Evolutionary conservation across 2,113 vertebrate genomes (phyloP).

Genomic region (Piprites chloris): DNA sequence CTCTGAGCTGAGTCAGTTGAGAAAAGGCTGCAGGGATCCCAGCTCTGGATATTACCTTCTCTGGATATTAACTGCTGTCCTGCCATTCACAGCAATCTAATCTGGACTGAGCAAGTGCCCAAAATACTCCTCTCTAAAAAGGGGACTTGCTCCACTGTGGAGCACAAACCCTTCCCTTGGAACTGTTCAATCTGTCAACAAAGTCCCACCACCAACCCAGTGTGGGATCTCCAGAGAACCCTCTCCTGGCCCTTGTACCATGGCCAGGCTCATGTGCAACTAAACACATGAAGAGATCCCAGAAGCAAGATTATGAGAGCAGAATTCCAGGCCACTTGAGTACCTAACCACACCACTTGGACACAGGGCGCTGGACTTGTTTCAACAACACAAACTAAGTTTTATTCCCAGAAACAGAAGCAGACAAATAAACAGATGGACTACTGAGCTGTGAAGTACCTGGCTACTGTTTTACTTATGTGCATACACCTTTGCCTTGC

Average conservation of each 20-base stretch:
- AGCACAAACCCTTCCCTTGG: not conserved
- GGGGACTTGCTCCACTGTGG: fast-evolving
- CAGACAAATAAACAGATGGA: not conserved
- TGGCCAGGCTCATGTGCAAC: fast-evolving
- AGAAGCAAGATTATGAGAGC: not conserved
- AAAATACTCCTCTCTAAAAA: not conserved
- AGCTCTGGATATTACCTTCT: not conserved
- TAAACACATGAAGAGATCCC: not conserved
- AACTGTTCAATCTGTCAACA: not conserved
- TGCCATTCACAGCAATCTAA: not conserved
- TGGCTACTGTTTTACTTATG: not conserved
- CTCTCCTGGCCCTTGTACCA: not conserved
- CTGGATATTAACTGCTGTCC: not conserved
- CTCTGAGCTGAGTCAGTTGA: not conserved
- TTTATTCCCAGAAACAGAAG: not conserved
- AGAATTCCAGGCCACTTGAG: not conserved
- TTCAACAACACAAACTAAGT: not conserved
- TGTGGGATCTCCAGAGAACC: fast-evolving
- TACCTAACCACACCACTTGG: not conserved
- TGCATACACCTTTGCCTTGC: not conserved
- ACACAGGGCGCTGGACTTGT: too few species aligned
- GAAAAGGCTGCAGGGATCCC: not conserved
- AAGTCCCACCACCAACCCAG: not conserved
- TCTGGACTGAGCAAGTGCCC: not conserved
- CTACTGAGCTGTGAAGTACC: not conserved